Conservation (phyloP, 2,113 vertebrate species). For the Cebidichthys violaceus region DNA sequence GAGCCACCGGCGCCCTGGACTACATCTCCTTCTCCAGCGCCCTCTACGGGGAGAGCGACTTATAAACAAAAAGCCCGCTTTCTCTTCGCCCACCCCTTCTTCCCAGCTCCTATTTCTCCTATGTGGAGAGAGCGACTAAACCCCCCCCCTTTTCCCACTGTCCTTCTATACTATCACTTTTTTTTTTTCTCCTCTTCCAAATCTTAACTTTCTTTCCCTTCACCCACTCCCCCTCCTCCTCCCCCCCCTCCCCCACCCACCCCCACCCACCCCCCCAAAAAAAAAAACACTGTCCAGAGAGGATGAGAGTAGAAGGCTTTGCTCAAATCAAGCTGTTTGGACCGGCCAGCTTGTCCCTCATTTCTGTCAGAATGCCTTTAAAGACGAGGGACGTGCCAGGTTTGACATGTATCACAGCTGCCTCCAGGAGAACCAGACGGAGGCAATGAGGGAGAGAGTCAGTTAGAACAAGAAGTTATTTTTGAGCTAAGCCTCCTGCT, state of each 20-base stretch:
- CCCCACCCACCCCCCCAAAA: slow-evolving; percentile 4
- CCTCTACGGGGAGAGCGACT: slow-evolving; percentile 93
- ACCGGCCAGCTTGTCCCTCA: slow-evolving; percentile 27
- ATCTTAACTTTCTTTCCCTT: slow-evolving; percentile 33
- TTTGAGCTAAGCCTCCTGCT: slow-evolving; percentile 68
- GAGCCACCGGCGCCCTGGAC: slow-evolving; percentile 86
- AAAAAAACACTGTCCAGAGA: slow-evolving; percentile 52
- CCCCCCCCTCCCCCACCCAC: background rate
- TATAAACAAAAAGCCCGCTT: slow-evolving; percentile 78
- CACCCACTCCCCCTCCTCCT: slow-evolving; percentile 6
- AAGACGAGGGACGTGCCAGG: slow-evolving; percentile 17
- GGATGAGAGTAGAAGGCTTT: slow-evolving; percentile 62
- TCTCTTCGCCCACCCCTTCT: slow-evolving; percentile 17
- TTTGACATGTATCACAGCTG: slow-evolving; percentile 45
- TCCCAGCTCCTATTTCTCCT: slow-evolving; percentile 59
- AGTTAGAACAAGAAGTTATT: background rate
- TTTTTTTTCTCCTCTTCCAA: slow-evolving; percentile 39
- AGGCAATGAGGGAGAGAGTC: slow-evolving; percentile 22
- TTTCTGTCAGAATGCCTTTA: slow-evolving; percentile 10
- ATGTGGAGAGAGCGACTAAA: slow-evolving; percentile 64
- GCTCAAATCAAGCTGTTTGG: slow-evolving; percentile 55
- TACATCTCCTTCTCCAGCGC: slow-evolving; percentile 95
- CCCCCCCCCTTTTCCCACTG: slow-evolving; percentile 62
- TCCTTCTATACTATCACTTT: slow-evolving; percentile 33
- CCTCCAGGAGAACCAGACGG: slow-evolving; percentile 28